Conservation (phyloP, 2,888 invertebrate species). For the Leistus spinibarbis region DNA sequence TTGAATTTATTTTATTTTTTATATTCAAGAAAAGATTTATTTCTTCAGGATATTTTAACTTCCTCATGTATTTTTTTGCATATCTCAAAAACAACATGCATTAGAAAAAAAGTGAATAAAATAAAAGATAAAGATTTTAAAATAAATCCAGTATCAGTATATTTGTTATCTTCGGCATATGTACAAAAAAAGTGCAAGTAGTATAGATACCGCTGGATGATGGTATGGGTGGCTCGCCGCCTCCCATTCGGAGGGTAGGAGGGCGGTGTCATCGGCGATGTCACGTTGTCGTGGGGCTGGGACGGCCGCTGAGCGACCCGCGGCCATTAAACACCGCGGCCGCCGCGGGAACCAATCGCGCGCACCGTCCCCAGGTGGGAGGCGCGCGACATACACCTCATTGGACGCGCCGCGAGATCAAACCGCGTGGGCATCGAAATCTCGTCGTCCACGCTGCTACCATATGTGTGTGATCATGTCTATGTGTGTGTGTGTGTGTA, state of each 20-base stretch:
- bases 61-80: too few species aligned
- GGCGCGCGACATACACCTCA: constrained; percentile 46
- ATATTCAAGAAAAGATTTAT: too few species aligned
- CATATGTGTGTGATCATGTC: constrained; percentile 40
- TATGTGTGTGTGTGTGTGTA: constrained; percentile 33
- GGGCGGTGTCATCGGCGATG: constrained; percentile 35
- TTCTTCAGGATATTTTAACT: too few species aligned
- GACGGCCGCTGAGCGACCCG: constrained; percentile 49
- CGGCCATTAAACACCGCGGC: constrained; percentile 55
- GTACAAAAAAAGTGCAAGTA: not conserved
- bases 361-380: constrained; percentile 46
- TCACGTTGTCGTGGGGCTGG: constrained; percentile 40
- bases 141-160: too few species aligned
- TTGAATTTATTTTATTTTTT: too few species aligned
- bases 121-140: too few species aligned
- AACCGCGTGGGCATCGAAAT: constrained; percentile 21
- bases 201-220: not conserved
- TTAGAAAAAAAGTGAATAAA: too few species aligned
- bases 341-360: constrained; percentile 49
- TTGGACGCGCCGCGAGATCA: constrained; percentile 45
- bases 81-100: too few species aligned
- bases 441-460: constrained; percentile 3
- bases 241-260: constrained; percentile 3
- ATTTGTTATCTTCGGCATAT: too few species aligned
- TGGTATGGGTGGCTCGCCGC: not conserved